Base-by-base conservation (phyloP, 2,113 vertebrate genomes). In the Hydrolagus affinis region DNA sequence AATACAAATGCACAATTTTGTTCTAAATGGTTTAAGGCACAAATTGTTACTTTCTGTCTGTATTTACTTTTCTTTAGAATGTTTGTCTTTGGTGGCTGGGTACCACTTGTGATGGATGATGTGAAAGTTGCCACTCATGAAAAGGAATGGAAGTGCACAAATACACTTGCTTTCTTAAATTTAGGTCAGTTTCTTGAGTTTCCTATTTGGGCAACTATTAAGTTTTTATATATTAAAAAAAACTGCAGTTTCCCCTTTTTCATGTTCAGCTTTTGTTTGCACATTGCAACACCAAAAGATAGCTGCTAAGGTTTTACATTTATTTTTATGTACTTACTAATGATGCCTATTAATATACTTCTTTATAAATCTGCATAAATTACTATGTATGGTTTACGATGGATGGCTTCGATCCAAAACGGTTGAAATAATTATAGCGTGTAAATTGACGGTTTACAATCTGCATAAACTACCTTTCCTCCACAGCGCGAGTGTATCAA, bases 1-100 rank as follows among this genome's bases (percentile, higher is more conserved):
- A 72, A 74, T 73, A 74, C 56, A 60, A 72, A 30, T 85, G 69
- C 69, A 72, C 60, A 85, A 56, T 85, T 71, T 74, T 85, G 85
- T 85, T 70, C 69, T 85, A 62, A 71, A 60, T 72, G 44, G 69
- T 72, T 85, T 85, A 32, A 28, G 71, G 72, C 69, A 86, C 85
- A 85, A 88, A 59, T 88, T 90, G 85, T 77, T 86, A 89, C 90
- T 69, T 88, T 86, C 60, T 70, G 10, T 74, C 86, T 25, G 87
- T 57, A 78, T 78, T 28, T 60, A 23, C 85, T 25, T 88, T 91
- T 88, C 56, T 91, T 88, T 89, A 99, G 97, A 93, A 98, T 99
- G 96, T 98, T 95, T 90, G 88, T 99, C 88, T 99, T 99, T 90
- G 98, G 98, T 85, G 98, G 97, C 88, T 99, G 98, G 98, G 92